Base-by-base conservation (phyloP, 2,113 vertebrate species). In the Anarhynchus alexandrinus region DNA sequence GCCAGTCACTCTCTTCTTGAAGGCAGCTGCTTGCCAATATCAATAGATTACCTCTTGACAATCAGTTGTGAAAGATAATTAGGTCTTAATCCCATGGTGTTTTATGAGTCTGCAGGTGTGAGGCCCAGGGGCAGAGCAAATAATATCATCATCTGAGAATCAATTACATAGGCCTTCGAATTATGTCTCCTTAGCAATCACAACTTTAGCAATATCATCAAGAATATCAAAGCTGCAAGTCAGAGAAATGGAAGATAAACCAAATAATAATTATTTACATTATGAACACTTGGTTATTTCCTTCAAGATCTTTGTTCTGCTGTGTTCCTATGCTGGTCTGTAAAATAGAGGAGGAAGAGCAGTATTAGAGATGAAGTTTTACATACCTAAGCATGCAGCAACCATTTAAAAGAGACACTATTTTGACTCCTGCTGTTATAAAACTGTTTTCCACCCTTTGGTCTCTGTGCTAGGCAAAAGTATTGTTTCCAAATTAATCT, bases 141-240 rank as follows among this genome's bases (percentile, higher is more conserved):
- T 45, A 83, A 11, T 25, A 51, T 38, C 27, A 57, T 51, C 18
- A 72, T 25, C 15, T 76, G 34, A 42, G 23, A 80, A 71, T 42
- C 30, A 71, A 6, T 52, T 79, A 76, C 3, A 0, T 2, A 62
- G 20, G n/a, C 18, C n/a, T 88, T 88, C 0, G 0, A 79, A 29
- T 19, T 71, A 5, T n/a, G 5, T 21, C 26, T 78, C 40, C 40
- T 66, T 55, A 51, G 43, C 21, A 86, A 55, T 66, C 40, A 67
- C 12, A 85, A 36, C 23, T 54, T 73, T 14, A 70, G 29, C 16
- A 73, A 23, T 29, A 81, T 45, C 38, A 73, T 20, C 27, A 67
- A 43, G 36, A 29, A 38, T 47, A 88, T 22, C 13, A 11, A 91
- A 78, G 27, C 7, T 62, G 26, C 30, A 74, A 79, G 29, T 79